Conservation (phyloP, 2,888 invertebrate species). For the Andrena flavipes region DNA sequence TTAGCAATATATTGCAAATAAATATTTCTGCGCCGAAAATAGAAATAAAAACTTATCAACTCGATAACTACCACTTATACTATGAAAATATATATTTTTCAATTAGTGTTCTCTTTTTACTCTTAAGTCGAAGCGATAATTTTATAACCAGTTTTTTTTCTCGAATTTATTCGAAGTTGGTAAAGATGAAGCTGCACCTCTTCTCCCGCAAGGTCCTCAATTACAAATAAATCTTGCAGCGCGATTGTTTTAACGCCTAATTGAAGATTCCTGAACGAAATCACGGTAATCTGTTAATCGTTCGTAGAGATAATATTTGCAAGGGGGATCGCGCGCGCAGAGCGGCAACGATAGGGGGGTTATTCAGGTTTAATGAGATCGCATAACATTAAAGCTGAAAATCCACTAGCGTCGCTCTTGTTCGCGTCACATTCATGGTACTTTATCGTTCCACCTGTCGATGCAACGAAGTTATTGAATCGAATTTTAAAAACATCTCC, state of each 20-base stretch:
- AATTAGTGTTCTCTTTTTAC: no score
- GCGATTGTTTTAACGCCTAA: neutral
- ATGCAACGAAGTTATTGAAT: neutral
- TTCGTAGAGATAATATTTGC: constrained; percentile 38
- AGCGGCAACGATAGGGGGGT: neutral
- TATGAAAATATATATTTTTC: no score
- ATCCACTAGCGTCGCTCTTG: neutral
- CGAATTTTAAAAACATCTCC: neutral
- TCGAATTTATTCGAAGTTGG: no score
- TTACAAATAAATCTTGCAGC: no score
- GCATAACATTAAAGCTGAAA: constrained; percentile 24
- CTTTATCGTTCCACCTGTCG: neutral
- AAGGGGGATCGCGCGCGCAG: constrained; percentile 7
- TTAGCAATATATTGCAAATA: no score
- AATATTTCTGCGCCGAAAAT: no score
- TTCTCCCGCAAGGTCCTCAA: no score
- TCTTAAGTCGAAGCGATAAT: no score
- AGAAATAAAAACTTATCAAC: no score
- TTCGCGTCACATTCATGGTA: neutral
- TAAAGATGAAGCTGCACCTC: no score
- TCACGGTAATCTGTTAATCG: constrained; percentile 30
- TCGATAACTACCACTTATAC: no score
- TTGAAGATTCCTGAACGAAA: constrained; percentile 1
- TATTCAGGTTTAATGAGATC: constrained; percentile 21
- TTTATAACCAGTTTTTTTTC: no score